phyloP scores from a whole-genome alignment of 2,797 vertebrate genomes.

The Prionace glauca region DNA sequence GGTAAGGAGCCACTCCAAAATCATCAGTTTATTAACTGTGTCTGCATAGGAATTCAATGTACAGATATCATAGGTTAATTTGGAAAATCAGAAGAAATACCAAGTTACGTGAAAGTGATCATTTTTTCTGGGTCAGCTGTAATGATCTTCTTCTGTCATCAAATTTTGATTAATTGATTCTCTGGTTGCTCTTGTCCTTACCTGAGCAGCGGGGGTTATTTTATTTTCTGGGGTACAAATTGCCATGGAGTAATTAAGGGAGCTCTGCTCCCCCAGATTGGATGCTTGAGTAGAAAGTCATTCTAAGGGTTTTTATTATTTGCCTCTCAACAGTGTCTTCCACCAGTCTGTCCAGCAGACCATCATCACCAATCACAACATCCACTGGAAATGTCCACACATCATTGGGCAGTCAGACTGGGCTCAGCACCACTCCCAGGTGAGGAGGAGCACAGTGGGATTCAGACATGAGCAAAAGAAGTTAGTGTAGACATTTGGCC shows the following conservation, averaged over 20 bases:
- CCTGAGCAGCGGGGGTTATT: neutral
- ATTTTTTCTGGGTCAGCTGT: neutral
- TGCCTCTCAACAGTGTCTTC: conserved; percentile 71
- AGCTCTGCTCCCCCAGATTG: neutral
- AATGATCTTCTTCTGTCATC: neutral
- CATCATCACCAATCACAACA: conserved; percentile 77
- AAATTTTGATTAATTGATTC: neutral
- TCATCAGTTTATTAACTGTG: conserved; percentile 39
- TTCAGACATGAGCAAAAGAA: neutral
- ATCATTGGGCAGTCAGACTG: conserved; percentile 71
- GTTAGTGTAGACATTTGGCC: neutral
- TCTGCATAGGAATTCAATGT: neutral
- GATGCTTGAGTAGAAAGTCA: neutral
- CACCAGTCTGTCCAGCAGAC: conserved; percentile 85
- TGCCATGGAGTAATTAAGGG: neutral
- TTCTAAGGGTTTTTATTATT: neutral
- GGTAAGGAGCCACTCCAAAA: conserved; percentile 56
- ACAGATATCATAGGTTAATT: neutral
- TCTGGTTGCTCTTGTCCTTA: neutral
- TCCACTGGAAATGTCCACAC: conserved; percentile 62
- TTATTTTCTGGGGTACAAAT: neutral
- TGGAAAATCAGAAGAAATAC: neutral
- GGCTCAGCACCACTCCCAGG: conserved; percentile 73
- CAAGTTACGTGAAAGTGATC: neutral
- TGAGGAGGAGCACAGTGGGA: conserved; percentile 51